Evolutionary conservation across 2,113 vertebrate species (phyloP).

Genomic region (Coryphaenoides rupestris): DNA sequence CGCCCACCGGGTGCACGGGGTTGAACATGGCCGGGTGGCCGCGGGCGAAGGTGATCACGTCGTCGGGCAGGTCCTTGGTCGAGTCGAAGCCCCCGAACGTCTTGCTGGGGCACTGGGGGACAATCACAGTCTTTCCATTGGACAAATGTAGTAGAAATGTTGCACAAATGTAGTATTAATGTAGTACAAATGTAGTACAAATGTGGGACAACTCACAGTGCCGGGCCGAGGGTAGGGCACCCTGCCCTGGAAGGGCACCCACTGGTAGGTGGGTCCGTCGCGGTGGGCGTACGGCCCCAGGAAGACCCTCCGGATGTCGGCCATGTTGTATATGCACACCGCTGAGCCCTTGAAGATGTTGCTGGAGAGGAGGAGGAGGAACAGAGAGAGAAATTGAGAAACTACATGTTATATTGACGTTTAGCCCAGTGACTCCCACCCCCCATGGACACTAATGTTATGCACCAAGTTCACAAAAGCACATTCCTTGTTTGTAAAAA

Average conservation of each 20-base stretch:
- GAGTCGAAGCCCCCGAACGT: conserved; percentile 97
- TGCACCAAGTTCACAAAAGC: too few relatives aligned
- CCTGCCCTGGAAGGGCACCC: conserved; percentile 93
- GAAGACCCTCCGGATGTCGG: conserved; percentile 92
- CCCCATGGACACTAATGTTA: too few relatives aligned
- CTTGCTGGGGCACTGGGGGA: conserved; percentile 90
- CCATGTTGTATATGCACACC: conserved; percentile 96
- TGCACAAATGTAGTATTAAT: too few relatives aligned
- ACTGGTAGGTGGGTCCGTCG: conserved; percentile 95
- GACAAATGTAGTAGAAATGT: neutral
- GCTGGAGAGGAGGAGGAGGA: conserved; percentile 58
- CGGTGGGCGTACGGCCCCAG: conserved; percentile 94
- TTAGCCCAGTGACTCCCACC: too few relatives aligned
- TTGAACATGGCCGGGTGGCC: conserved; percentile 97
- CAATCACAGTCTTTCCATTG: neutral
- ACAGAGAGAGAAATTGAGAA: neutral
- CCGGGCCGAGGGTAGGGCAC: conserved; percentile 95
- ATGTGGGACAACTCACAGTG: conserved; percentile 79
- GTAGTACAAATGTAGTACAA: too few relatives aligned
- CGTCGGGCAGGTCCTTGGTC: conserved; percentile 95
- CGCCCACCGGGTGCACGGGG: conserved; percentile 89
- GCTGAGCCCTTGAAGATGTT: conserved; percentile 97
- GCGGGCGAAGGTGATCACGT: conserved; percentile 95
- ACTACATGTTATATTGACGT: too few relatives aligned
- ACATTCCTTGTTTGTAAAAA: too few relatives aligned